Conservation (phyloP, 2,113 vertebrate genomes). For the Hemicordylus capensis region DNA sequence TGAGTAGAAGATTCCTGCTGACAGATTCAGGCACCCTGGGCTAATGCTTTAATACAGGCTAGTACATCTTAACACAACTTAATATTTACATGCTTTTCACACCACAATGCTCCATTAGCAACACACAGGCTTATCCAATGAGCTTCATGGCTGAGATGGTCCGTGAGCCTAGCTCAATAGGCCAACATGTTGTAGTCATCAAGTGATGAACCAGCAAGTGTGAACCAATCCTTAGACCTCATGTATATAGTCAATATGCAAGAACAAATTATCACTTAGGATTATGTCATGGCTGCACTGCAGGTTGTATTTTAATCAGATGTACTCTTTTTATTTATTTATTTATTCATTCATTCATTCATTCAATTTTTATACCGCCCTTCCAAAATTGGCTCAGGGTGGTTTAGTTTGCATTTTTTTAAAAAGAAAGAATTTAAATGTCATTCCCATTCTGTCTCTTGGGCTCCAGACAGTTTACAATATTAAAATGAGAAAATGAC, state of each 20-base stretch:
- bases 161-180: neutral
- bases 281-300: neutral
- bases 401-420: neutral
- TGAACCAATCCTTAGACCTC: neutral
- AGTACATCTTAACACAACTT: too few species aligned
- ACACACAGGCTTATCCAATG: too few species aligned
- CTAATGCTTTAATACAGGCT: too few species aligned
- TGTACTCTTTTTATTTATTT: too few species aligned
- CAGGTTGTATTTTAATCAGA: neutral
- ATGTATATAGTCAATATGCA: neutral
- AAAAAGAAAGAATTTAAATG: neutral
- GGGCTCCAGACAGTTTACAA: neutral
- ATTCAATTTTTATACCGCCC: too few species aligned
- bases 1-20: too few species aligned
- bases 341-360: too few species aligned
- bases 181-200: neutral
- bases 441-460: neutral
- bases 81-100: too few species aligned
- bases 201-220: neutral
- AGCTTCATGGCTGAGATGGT: neutral
- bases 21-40: too few species aligned
- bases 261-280: neutral
- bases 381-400: too few species aligned
- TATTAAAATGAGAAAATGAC: neutral
- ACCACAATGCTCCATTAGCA: too few species aligned